These are phyloP conservation scores for Malthinus seriepunctatus DNA, from an alignment of 2,888 invertebrate species.

Conservation along the genomic window DNA sequence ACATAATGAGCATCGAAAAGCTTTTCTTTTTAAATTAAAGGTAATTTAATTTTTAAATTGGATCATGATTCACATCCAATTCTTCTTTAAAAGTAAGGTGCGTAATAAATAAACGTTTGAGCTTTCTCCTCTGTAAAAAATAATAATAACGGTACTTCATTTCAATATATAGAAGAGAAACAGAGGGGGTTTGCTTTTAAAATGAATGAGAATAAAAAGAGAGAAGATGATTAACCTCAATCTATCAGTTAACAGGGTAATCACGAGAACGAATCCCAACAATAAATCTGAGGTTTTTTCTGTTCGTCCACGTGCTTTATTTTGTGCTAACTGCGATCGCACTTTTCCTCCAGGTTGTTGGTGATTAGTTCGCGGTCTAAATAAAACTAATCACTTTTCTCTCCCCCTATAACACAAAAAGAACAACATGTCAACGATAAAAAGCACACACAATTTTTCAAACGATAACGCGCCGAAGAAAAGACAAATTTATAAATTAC, in stretches of 20 bases:
- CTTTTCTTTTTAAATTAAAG: too few species aligned
- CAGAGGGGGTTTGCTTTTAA: conserved; percentile 13
- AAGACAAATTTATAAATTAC: conserved; percentile 1
- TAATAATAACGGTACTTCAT: conserved; percentile 14
- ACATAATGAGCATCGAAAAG: too few species aligned
- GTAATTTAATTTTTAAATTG: too few species aligned
- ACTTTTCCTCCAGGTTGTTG: conserved; percentile 21
- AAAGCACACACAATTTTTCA: conserved; percentile 14
- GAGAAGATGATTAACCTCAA: conserved; percentile 27
- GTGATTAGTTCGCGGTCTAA: conserved; percentile 24
- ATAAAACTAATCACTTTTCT: conserved; percentile 19
- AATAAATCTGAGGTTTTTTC: conserved; percentile 28
- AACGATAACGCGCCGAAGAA: conserved; percentile 9
- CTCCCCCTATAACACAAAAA: conserved; percentile 11
- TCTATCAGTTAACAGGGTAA: conserved; percentile 30
- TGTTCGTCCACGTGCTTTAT: conserved; percentile 23
- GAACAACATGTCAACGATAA: conserved; percentile 7
- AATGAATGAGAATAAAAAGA: conserved; percentile 24
- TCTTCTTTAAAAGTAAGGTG: too few species aligned
- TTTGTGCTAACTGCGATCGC: conserved; percentile 21
- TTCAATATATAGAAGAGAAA: conserved; percentile 10
- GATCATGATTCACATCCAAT: too few species aligned
- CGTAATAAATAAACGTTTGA: too few species aligned
- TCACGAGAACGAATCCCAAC: conserved; percentile 24
- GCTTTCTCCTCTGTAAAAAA: too few species aligned